These are phyloP conservation scores for Phenganax marumi DNA, from an alignment of 92 coral and sea anemone species.

Conservation along the genomic window DNA sequence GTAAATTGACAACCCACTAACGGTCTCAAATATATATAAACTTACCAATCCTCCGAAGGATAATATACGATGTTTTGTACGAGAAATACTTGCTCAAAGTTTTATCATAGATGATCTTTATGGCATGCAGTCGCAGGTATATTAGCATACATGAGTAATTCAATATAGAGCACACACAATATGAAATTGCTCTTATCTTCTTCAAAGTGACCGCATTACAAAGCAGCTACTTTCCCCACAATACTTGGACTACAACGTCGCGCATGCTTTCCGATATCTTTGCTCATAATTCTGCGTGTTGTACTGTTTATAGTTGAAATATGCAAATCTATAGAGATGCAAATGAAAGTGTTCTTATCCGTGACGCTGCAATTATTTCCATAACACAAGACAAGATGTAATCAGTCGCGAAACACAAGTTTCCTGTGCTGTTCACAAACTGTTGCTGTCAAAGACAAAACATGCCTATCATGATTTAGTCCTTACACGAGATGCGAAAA, in stretches of 20 bases:
- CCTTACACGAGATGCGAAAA: too few relatives aligned
- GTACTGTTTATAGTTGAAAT: not conserved
- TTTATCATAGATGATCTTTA: slow-evolving; percentile 45
- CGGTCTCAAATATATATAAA: too few relatives aligned
- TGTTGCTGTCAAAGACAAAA: too few relatives aligned
- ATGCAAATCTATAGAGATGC: slow-evolving; percentile 8
- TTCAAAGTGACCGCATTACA: slow-evolving; percentile 32
- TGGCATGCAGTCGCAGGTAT: slow-evolving; percentile 16
- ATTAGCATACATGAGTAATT: slow-evolving; percentile 27
- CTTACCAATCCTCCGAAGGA: too few relatives aligned
- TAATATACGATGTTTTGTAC: too few relatives aligned
- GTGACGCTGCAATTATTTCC: not conserved
- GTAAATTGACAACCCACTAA: too few relatives aligned
- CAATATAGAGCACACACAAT: not conserved
- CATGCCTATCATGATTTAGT: too few relatives aligned
- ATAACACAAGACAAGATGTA: not conserved
- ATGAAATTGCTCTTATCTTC: slow-evolving; percentile 5
- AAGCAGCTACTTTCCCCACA: not conserved
- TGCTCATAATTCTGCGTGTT: not conserved
- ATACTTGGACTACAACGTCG: not conserved
- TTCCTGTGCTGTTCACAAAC: too few relatives aligned
- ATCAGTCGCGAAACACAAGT: too few relatives aligned
- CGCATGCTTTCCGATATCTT: not conserved
- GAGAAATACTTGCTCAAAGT: not conserved
- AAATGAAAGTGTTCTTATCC: not conserved